Base-by-base conservation (phyloP, 37 sponge, comb jelly and placozoan species). In the Tethya wilhelma region DNA sequence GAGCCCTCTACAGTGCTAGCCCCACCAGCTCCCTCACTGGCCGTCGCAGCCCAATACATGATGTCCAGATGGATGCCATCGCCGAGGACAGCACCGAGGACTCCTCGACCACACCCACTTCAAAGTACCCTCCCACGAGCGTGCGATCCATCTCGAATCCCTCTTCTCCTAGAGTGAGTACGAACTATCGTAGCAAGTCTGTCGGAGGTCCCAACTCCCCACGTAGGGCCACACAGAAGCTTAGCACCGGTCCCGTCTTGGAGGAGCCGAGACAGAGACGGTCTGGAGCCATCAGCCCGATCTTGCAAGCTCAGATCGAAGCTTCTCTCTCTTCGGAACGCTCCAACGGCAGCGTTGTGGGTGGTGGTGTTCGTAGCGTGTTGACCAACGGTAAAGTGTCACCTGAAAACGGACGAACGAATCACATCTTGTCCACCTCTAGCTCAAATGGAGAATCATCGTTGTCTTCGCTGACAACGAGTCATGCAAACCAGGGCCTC, bases 21-120 rank as follows among this genome's bases (percentile, higher is more conserved):
- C 39, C 67, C 37, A 72, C 44, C 2, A 60, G 23, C n/a, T 45
- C 64, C 22, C 36, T 38, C 30, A 38, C 72, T 9, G 85, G 78
- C 7, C 25, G 78, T 0, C 38, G 78, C 22, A 84, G 78, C 45
- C 85, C 85, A 25, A 77, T 76, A 28, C 69, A 77, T 28, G 85
- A 84, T 3, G 38, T 46, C 30, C 84, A 83, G 63, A 84, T 84
- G 85, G 77, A 75, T 2, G n/a, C 60, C 19, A 84, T 84, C 22
- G 77, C 78, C 11, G 85, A 84, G 58, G 73, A 71, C 32, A 45
- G 37, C 1, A 84, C 77, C 0, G 85, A 84, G 38, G 78, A 84
- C 11, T 63, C 64, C 6, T 30, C 73, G 29, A 57, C 73, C 9
- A 49, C 53, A 49, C 73, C 73, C 36, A 72, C 73, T 31, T 25